Conservation (phyloP, 1,140 invertebrate species). For the Danaus melanippus region DNA sequence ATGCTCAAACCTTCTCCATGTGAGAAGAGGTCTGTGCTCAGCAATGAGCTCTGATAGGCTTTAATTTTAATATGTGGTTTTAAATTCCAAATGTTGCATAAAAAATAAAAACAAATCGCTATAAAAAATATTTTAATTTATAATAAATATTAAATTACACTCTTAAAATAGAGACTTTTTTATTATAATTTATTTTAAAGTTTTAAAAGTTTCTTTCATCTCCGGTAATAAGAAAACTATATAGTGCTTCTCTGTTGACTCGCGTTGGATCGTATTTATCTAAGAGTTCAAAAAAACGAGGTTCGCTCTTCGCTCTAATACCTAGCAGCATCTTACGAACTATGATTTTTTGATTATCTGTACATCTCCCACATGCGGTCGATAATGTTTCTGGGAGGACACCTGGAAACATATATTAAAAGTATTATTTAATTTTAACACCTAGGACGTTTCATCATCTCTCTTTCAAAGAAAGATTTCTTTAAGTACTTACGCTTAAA, state of each 20-base stretch:
- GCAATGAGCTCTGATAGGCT: no score
- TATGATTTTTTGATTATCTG: constrained; percentile 73
- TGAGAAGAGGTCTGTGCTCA: no score
- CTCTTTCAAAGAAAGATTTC: no score
- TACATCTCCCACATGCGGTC: constrained; percentile 74
- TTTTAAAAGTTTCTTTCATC: constrained; percentile 13
- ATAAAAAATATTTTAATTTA: no score
- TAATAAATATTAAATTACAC: no score
- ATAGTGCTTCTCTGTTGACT: constrained; percentile 45
- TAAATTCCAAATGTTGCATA: no score
- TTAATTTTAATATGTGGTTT: no score
- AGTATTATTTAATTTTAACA: no score
- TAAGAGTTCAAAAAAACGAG: constrained; percentile 49
- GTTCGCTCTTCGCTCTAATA: constrained; percentile 58
- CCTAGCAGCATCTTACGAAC: constrained; percentile 73
- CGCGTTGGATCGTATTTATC: constrained; percentile 59
- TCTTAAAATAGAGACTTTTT: constrained; percentile 4
- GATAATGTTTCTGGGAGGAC: constrained; percentile 74
- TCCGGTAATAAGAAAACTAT: constrained; percentile 53
- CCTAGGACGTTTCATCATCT: no score
- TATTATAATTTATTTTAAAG: constrained; percentile 10
- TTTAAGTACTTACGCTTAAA: constrained; percentile 50
- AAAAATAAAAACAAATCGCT: no score
- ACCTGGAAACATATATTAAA: constrained; percentile 55
- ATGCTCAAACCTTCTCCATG: no score